phyloP scores from a whole-genome alignment of 30 jellyfish, hydroid and myxozoan species.

The Clytia hemisphaerica region DNA sequence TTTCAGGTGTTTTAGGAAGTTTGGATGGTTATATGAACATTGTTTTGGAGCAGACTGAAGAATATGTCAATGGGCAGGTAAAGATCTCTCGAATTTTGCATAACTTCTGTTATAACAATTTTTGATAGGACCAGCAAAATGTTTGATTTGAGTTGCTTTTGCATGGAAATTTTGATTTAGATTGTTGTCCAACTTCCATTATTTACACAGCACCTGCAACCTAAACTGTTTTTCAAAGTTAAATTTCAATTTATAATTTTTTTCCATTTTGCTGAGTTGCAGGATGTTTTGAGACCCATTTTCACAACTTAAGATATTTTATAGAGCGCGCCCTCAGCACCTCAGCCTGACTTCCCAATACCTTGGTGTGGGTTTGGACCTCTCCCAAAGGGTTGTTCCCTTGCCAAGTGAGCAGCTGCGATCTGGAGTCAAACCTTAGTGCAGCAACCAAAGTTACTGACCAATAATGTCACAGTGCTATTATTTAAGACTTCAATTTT shows the following conservation, averaged over 20 bases:
- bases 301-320: no score
- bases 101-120: not conserved
- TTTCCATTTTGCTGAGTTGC: no score
- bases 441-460: no score
- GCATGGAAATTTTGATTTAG: not conserved
- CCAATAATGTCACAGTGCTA: not conserved
- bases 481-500: not conserved
- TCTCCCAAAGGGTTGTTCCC: no score
- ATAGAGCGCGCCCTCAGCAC: no score
- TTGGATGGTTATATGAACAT: slow-evolving; percentile 98
- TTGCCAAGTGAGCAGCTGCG: no score
- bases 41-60: slow-evolving; percentile 97
- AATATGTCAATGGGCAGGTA: slow-evolving; percentile 98
- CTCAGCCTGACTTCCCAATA: no score
- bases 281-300: no score
- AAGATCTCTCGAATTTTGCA: not conserved
- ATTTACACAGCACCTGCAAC: slow-evolving; percentile 8
- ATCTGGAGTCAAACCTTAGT: no score
- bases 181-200: not conserved
- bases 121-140: not conserved
- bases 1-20: slow-evolving; percentile 83
- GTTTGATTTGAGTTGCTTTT: not conserved
- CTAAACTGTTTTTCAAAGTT: no score
- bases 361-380: no score
- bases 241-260: no score